Percentiles rank a stretch among this genome's conserved stretches.
Conservation (phyloP, 2,888 invertebrate species). For the Sphaeridia pumilis region DNA sequence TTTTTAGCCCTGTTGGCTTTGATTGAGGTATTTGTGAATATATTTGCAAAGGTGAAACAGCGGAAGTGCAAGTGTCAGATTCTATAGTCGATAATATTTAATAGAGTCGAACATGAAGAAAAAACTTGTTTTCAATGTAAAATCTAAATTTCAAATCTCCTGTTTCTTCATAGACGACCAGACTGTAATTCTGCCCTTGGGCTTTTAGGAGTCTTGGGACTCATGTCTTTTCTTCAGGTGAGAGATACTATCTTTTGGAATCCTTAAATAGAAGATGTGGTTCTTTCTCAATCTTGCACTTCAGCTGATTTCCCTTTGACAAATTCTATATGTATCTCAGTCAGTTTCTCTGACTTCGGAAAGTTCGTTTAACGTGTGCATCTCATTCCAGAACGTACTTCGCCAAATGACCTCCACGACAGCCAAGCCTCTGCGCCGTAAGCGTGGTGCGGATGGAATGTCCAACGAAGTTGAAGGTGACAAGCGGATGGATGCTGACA, state of each 20-base stretch:
- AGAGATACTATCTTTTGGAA: constrained; percentile 4
- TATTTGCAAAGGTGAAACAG: background rate
- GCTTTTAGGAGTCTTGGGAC: constrained; percentile 28
- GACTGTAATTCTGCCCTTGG: constrained; percentile 32
- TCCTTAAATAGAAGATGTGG: background rate
- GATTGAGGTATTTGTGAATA: constrained; percentile 22
- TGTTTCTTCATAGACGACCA: constrained; percentile 17
- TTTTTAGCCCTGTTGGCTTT: constrained; percentile 27
- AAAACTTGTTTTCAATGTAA: background rate
- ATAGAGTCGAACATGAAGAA: background rate
- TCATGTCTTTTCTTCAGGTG: constrained; percentile 32
- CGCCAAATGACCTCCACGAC: constrained; percentile 20
- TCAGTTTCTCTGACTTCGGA: background rate
- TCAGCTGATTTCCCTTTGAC: background rate
- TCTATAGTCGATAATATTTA: background rate
- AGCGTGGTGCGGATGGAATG: background rate
- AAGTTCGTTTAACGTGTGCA: background rate
- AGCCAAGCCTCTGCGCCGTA: background rate
- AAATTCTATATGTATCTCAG: background rate
- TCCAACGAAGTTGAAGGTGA: background rate
- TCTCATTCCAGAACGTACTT: constrained; percentile 18
- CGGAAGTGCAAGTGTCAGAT: background rate
- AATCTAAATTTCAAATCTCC: background rate
- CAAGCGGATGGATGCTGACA: background rate
- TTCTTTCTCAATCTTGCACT: background rate